These are phyloP conservation scores for Tangara arthus DNA, from an alignment of 2,797 vertebrate species.

Conservation along the genomic window DNA sequence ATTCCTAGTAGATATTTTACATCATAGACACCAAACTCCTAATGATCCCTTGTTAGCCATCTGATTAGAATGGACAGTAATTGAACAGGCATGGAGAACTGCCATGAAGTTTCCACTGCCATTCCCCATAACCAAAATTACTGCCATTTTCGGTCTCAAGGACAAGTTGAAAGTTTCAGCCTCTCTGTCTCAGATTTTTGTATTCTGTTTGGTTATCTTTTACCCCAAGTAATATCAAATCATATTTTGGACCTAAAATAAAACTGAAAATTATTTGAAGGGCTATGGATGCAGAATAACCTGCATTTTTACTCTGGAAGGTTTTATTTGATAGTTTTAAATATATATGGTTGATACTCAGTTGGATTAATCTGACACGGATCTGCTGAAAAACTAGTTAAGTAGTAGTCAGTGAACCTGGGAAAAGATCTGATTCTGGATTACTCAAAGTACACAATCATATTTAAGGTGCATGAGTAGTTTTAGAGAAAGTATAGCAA, in stretches of 20 bases:
- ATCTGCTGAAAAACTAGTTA: background rate
- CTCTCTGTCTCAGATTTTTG: background rate
- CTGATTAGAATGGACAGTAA: slow-evolving; percentile 27
- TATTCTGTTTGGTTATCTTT: background rate
- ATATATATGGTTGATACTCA: background rate
- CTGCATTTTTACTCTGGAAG: background rate
- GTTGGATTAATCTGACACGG: background rate
- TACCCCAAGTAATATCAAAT: background rate
- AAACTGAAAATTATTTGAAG: background rate
- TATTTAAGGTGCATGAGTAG: background rate
- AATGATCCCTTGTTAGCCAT: slow-evolving; percentile 32
- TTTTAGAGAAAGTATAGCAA: background rate
- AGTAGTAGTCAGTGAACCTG: background rate
- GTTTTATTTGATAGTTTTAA: background rate
- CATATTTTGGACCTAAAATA: background rate
- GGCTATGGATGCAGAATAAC: background rate
- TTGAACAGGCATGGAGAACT: background rate
- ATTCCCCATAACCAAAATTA: background rate
- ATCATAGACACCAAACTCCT: slow-evolving; percentile 12
- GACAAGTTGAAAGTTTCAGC: background rate
- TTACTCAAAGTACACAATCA: background rate
- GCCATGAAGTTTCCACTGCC: background rate
- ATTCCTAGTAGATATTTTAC: slow-evolving; percentile 36
- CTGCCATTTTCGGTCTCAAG: background rate
- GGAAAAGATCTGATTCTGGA: background rate